These are phyloP conservation scores for Sarcophaga subvicina DNA, from an alignment of 2,888 invertebrate species.

Conservation along the genomic window DNA sequence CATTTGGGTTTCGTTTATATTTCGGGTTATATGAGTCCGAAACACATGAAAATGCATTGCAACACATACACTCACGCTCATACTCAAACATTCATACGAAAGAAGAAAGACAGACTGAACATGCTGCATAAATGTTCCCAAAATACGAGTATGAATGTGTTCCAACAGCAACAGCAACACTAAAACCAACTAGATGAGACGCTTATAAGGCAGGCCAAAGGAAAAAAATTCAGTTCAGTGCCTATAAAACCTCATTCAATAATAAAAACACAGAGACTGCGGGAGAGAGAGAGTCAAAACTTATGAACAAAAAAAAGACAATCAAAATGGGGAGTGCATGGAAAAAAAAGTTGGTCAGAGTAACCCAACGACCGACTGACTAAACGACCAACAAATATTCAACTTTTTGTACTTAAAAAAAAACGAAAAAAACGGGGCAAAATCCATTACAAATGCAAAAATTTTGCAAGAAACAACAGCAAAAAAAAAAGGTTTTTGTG, in stretches of 20 bases:
- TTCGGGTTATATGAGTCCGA: conserved; percentile 16
- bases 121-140: conserved; percentile 48
- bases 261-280: conserved; percentile 37
- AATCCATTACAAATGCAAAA: conserved; percentile 65
- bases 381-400: conserved; percentile 6
- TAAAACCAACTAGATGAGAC: neutral
- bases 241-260: conserved; percentile 60
- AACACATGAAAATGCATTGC: conserved; percentile 32
- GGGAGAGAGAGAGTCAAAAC: conserved; percentile 12
- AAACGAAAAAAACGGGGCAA: neutral
- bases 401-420: neutral
- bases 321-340: conserved; percentile 33
- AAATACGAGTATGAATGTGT: conserved; percentile 49
- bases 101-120: neutral
- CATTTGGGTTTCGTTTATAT: conserved; percentile 21
- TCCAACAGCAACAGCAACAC: neutral
- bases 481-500: conserved; percentile 34
- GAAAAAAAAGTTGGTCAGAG: conserved; percentile 6
- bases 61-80: neutral
- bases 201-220: neutral
- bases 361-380: neutral
- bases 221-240: conserved; percentile 10
- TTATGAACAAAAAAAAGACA: conserved; percentile 22
- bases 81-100: conserved; percentile 3
- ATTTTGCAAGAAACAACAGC: conserved; percentile 9